phyloP scores from a whole-genome alignment of 2,113 vertebrate species.

The Paramormyrops kingsleyae region DNA sequence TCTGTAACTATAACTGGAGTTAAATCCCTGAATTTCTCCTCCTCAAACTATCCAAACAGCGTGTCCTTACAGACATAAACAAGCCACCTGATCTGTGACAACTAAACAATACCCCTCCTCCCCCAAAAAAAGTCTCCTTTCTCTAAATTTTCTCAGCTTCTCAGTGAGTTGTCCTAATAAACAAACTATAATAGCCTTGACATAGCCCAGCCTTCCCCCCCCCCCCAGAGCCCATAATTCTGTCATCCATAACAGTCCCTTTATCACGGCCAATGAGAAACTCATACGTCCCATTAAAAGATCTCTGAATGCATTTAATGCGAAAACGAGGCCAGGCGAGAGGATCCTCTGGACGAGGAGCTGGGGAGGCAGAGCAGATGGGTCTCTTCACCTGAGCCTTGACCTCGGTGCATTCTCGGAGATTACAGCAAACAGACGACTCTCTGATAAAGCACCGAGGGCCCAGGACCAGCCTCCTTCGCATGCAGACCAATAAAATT shows the following conservation, averaged over 20 bases:
- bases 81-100: neutral
- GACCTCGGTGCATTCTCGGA: slow-evolving; percentile 49
- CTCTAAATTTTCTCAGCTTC: neutral
- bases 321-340: neutral
- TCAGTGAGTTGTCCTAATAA: neutral
- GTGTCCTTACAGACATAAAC: neutral
- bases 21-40: neutral
- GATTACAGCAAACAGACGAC: slow-evolving; percentile 35
- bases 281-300: neutral
- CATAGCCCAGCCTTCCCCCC: neutral
- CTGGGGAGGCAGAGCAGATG: slow-evolving; percentile 34
- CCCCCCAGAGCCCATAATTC: neutral
- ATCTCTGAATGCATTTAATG: neutral
- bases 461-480: slow-evolving; percentile 21
- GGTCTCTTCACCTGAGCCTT: slow-evolving; percentile 54
- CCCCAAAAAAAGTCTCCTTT: neutral
- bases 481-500: neutral
- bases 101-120: neutral
- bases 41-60: neutral
- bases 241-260: neutral
- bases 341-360: slow-evolving; percentile 17
- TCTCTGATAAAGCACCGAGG: slow-evolving; percentile 38
- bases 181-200: neutral
- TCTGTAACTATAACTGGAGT: neutral
- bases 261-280: neutral